These are phyloP conservation scores for Halichoeres trimaculatus DNA, from an alignment of 2,113 vertebrate genomes.

Conservation along the genomic window DNA sequence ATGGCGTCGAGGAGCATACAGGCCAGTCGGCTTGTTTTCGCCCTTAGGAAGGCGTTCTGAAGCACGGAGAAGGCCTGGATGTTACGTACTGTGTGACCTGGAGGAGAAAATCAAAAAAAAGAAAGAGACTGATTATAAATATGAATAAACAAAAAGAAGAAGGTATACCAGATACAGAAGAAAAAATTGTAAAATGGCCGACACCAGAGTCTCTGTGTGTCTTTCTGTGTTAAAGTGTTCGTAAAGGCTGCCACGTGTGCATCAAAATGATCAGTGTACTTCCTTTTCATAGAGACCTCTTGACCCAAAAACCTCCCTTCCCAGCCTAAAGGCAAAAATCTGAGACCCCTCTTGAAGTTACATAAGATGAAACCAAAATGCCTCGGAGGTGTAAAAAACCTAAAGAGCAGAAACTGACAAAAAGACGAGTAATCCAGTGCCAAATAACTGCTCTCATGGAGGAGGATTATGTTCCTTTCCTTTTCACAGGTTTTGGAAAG, in stretches of 20 bases:
- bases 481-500: neutral
- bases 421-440: neutral
- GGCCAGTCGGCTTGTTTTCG: constrained; percentile 92
- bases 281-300: neutral
- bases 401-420: neutral
- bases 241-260: neutral
- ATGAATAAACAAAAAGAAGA: neutral
- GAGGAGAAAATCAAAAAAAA: constrained; percentile 29
- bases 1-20: constrained; percentile 95
- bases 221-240: neutral
- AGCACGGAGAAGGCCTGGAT: constrained; percentile 96
- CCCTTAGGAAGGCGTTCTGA: constrained; percentile 95
- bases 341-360: neutral
- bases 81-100: constrained; percentile 95
- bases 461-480: neutral
- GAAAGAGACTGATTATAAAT: neutral
- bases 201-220: neutral
- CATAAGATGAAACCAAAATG: neutral
- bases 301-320: neutral
- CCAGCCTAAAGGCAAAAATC: neutral
- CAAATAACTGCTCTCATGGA: neutral
- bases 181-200: too few species aligned
- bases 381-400: neutral
- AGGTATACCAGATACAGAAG: too few species aligned
- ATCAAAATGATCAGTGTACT: neutral